A percentile compares a stretch with the other conserved stretches of the same genome.
phyloP scores from a whole-genome alignment of 2,113 vertebrate species.

The Lampris incognitus region DNA sequence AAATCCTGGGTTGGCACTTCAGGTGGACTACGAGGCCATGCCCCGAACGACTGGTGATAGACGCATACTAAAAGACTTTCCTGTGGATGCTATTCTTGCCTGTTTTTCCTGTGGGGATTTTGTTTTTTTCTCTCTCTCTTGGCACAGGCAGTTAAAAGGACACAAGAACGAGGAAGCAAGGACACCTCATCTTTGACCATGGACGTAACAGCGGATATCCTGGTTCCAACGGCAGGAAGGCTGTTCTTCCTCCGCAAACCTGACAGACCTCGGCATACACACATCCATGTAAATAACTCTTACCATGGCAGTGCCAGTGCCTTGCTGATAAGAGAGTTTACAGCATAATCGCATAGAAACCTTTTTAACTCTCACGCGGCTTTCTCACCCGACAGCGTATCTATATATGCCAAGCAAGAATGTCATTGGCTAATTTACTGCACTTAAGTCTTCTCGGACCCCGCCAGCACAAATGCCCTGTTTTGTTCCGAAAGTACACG shows the following conservation, averaged over 20 bases:
- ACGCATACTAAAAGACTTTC: not conserved
- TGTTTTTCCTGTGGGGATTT: conserved; percentile 3
- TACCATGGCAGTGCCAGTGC: conserved; percentile 5
- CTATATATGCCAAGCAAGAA: not conserved
- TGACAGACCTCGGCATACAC: conserved; percentile 44
- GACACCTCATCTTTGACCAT: conserved; percentile 58
- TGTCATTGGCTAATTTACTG: conserved; percentile 41
- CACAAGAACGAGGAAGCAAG: conserved; percentile 49
- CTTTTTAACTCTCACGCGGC: not conserved
- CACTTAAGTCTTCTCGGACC: conserved; percentile 1
- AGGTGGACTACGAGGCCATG: too few species aligned
- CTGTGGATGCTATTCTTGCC: conserved; percentile 26
- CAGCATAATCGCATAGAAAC: not conserved
- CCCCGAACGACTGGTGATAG: too few species aligned
- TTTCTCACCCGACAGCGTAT: not conserved
- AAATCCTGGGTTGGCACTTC: too few species aligned
- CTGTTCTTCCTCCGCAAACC: conserved; percentile 74
- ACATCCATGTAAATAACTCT: conserved; percentile 41
- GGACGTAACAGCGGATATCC: conserved; percentile 79
- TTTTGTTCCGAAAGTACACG: conserved; percentile 22
- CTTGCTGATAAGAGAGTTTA: not conserved
- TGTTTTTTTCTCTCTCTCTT: not conserved
- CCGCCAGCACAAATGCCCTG: conserved; percentile 23
- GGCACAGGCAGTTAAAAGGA: conserved; percentile 23
- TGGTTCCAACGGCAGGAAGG: conserved; percentile 81